Conservation (phyloP, 2,113 vertebrate genomes). For the Trochalopteron elliotii region DNA sequence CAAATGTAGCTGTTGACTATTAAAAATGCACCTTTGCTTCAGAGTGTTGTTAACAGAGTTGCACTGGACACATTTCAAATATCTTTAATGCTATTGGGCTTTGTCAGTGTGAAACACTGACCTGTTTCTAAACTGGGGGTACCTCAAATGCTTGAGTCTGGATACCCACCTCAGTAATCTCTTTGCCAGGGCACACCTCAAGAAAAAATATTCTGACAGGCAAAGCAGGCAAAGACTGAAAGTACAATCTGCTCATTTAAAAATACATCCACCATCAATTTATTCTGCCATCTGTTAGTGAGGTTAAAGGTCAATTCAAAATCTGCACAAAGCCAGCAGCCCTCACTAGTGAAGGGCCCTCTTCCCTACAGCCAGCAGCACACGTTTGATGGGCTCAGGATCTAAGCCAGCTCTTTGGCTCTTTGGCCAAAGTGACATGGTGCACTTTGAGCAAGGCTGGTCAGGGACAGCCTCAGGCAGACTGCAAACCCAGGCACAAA, state of each 20-base stretch:
- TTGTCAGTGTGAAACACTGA: neutral
- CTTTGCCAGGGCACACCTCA: neutral
- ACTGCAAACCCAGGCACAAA: neutral
- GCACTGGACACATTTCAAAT: neutral
- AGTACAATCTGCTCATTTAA: neutral
- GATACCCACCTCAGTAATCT: neutral
- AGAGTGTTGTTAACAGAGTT: neutral
- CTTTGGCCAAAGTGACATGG: rapidly evolving
- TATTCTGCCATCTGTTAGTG: neutral
- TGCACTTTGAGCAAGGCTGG: neutral
- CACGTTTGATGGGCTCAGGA: neutral
- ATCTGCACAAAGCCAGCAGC: neutral
- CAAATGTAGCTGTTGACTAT: neutral
- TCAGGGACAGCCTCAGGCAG: neutral
- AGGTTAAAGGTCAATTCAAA: neutral
- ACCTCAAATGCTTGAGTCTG: neutral
- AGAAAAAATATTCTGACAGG: neutral
- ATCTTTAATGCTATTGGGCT: rapidly evolving
- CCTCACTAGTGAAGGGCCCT: neutral
- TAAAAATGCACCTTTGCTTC: neutral
- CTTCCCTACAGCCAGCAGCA: neutral
- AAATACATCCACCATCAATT: neutral
- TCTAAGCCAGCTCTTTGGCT: neutral
- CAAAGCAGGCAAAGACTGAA: neutral
- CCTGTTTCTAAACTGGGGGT: neutral